Evolutionary conservation across 2,113 vertebrate species (phyloP).

Genomic region (Aspiorhynchus laticeps): DNA sequence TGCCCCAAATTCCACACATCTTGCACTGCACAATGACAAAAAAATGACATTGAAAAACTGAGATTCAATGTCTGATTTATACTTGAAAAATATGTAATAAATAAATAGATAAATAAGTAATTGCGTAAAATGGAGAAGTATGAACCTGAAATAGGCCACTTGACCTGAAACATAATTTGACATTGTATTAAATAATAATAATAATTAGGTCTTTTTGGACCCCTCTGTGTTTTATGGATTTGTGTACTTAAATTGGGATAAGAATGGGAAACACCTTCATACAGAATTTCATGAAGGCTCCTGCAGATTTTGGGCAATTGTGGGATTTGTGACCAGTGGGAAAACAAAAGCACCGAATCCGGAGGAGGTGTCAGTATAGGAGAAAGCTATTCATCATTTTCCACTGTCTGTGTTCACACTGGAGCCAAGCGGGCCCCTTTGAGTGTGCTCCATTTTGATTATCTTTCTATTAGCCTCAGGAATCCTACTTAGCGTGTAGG

Average conservation of each 20-base stretch:
- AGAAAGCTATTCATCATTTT: neutral
- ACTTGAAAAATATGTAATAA: too few relatives aligned
- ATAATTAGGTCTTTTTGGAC: too few relatives aligned
- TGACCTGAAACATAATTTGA: too few relatives aligned
- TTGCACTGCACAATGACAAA: too few relatives aligned
- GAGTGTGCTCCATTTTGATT: conserved; percentile 38
- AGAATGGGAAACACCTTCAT: neutral
- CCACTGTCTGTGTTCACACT: conserved; percentile 25
- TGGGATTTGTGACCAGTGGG: neutral
- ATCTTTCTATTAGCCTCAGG: conserved; percentile 43
- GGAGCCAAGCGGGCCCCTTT: neutral
- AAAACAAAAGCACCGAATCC: neutral
- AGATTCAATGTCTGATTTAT: too few relatives aligned
- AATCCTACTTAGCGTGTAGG: conserved; percentile 32
- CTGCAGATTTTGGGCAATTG: conserved; percentile 6
- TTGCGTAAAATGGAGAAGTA: too few relatives aligned
- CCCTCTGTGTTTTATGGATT: neutral
- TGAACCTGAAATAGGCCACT: too few relatives aligned
- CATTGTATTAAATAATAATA: too few relatives aligned
- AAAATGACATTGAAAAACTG: too few relatives aligned
- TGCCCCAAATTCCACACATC: too few relatives aligned
- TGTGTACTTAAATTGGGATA: neutral
- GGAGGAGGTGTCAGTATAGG: conserved; percentile 20
- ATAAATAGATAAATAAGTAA: too few relatives aligned
- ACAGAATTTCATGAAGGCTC: neutral